Conservation (phyloP, 2,888 invertebrate species). For the Candidula unifasciata region DNA sequence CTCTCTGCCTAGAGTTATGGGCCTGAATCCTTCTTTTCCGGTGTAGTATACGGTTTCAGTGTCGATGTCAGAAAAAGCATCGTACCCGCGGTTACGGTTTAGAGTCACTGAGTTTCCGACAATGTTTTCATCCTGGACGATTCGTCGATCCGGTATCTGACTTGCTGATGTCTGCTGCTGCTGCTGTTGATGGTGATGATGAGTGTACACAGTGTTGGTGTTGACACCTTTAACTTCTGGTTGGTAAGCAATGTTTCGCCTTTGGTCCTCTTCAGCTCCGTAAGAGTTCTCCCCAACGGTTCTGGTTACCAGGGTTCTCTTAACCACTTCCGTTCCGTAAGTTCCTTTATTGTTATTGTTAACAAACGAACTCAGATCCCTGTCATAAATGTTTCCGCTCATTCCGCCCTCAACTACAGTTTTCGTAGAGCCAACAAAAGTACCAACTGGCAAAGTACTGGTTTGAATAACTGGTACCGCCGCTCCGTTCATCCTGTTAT, state of each 20-base stretch:
- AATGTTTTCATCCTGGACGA: neutral
- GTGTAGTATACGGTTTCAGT: slow-evolving; percentile 44
- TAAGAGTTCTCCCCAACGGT: neutral
- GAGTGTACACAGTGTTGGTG: neutral
- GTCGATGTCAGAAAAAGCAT: slow-evolving; percentile 29
- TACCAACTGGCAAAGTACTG: slow-evolving; percentile 3
- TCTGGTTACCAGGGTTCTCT: slow-evolving; percentile 12
- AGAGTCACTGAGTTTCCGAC: neutral
- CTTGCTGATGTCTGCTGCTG: neutral
- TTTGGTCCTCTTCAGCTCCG: neutral
- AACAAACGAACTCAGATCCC: neutral
- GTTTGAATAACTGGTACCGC: slow-evolving; percentile 10
- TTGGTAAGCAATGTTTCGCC: neutral
- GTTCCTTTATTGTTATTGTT: neutral
- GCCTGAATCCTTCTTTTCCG: neutral
- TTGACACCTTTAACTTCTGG: neutral
- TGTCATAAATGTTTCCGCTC: slow-evolving; percentile 1
- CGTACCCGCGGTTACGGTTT: neutral
- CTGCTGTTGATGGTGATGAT: no score
- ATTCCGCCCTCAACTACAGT: neutral
- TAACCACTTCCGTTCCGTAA: neutral
- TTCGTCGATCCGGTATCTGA: neutral
- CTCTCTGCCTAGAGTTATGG: neutral
- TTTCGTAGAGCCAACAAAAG: neutral
- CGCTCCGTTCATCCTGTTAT: neutral